These are phyloP conservation scores for Dasyornis broadbenti DNA, from an alignment of 2,113 vertebrate genomes.

Conservation along the genomic window DNA sequence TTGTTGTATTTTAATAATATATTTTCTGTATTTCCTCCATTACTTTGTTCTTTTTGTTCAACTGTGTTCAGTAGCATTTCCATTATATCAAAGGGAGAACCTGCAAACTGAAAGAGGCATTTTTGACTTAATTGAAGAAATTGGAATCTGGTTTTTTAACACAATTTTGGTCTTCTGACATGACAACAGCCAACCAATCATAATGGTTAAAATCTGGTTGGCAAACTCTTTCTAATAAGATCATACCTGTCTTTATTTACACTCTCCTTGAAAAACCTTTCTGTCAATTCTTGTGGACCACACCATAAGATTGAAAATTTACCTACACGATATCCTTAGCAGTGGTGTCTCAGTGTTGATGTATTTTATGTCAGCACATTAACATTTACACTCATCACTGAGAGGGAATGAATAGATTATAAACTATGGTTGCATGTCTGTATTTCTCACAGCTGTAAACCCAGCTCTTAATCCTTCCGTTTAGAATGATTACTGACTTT, in stretches of 20 bases:
- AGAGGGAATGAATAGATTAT: not conserved
- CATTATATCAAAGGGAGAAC: not conserved
- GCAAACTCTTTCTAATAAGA: not conserved
- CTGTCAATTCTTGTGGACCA: not conserved
- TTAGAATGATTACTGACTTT: not conserved
- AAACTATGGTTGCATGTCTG: not conserved
- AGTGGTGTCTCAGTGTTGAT: not conserved
- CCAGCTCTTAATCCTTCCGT: not conserved
- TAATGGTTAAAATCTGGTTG: not conserved
- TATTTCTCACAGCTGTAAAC: not conserved
- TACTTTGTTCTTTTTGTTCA: not conserved
- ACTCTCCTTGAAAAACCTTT: not conserved
- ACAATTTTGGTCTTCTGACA: not conserved
- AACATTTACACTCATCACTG: not conserved
- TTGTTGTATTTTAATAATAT: not conserved
- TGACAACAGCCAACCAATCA: not conserved
- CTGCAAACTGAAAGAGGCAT: not conserved
- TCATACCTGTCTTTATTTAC: not conserved
- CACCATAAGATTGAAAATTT: not conserved
- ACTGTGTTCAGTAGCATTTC: not conserved
- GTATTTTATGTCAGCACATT: not conserved
- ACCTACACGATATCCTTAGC: not conserved
- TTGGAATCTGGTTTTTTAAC: not conserved
- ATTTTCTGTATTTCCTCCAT: not conserved
- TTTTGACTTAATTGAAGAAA: not conserved